A percentile compares a stretch with the other conserved stretches of the same genome.
Evolutionary conservation across 2,888 invertebrate genomes (phyloP).

Genomic region (Tiliacea aurago): DNA sequence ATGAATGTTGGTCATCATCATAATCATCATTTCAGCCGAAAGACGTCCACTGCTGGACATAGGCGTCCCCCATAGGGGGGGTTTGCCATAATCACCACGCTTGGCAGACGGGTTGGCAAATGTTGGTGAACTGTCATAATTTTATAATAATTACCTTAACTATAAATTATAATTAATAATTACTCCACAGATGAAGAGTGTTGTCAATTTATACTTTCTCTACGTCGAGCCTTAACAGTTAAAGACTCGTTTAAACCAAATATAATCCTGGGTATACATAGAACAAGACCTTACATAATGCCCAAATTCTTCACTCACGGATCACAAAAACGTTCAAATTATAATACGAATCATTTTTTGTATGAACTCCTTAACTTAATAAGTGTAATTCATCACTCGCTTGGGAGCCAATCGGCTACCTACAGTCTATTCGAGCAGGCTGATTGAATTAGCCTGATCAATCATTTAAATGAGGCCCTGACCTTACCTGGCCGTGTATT

Average conservation of each 20-base stretch:
- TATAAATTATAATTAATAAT: no score
- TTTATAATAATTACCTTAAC: no score
- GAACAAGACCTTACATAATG: slow-evolving; percentile 17
- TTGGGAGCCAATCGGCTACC: slow-evolving; percentile 79
- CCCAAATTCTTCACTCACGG: slow-evolving; percentile 35
- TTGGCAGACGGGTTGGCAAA: no score
- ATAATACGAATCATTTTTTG: slow-evolving; percentile 68
- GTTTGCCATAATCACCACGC: no score
- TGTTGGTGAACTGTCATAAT: no score
- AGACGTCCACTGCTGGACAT: no score
- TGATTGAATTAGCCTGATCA: slow-evolving; percentile 86
- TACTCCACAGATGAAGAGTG: background rate
- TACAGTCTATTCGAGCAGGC: slow-evolving; percentile 69
- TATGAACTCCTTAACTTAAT: slow-evolving; percentile 70
- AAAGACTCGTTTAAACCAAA: background rate
- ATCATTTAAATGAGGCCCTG: slow-evolving; percentile 80
- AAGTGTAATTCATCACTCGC: slow-evolving; percentile 79
- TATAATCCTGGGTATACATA: background rate
- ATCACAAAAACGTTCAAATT: slow-evolving; percentile 53
- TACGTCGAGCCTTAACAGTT: background rate
- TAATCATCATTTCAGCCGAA: no score
- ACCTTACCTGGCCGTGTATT: slow-evolving; percentile 55
- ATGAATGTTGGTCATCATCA: no score
- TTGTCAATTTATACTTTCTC: background rate
- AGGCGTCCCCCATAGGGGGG: no score